A percentile compares a stretch with the other conserved stretches of the same genome.
Evolutionary conservation across 2,888 invertebrate species (phyloP).

Genomic region (Petrolisthes manimaculis): DNA sequence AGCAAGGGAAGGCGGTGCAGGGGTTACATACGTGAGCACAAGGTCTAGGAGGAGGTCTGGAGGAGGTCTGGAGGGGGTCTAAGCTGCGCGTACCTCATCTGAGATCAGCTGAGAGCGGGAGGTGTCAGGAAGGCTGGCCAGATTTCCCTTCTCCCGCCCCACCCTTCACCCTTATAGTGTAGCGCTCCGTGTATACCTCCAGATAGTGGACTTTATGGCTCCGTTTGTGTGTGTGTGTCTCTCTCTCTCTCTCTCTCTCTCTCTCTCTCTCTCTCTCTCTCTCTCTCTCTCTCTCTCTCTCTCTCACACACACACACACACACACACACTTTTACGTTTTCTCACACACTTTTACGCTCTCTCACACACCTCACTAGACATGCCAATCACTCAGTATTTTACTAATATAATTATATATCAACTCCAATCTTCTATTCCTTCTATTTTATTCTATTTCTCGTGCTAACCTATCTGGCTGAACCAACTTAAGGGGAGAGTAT

Average conservation of each 20-base stretch:
- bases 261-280: constrained; percentile 10
- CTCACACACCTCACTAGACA: no score
- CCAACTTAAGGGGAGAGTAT: no score
- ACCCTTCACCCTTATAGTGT: constrained; percentile 26
- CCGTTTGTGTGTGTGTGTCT: constrained; percentile 22
- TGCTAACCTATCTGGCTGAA: no score
- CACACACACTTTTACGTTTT: no score
- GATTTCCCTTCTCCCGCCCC: constrained; percentile 29
- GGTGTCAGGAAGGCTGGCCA: constrained; percentile 32
- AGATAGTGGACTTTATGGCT: constrained; percentile 23
- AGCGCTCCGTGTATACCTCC: constrained; percentile 30
- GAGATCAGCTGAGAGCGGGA: constrained; percentile 34
- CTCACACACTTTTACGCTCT: no score
- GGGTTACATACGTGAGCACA: neutral
- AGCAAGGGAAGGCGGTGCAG: no score
- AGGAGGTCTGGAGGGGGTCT: constrained; percentile 21
- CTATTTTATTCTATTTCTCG: no score
- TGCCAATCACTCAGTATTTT: no score
- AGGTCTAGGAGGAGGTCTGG: neutral
- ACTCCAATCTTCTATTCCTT: no score
- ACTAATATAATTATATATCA: no score
- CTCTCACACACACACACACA: no score
- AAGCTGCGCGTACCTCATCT: constrained; percentile 37
- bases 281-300: constrained; percentile 2
- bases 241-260: no score